Base-by-base conservation (phyloP, 2,888 invertebrate genomes). In the Agonum fuliginosum region DNA sequence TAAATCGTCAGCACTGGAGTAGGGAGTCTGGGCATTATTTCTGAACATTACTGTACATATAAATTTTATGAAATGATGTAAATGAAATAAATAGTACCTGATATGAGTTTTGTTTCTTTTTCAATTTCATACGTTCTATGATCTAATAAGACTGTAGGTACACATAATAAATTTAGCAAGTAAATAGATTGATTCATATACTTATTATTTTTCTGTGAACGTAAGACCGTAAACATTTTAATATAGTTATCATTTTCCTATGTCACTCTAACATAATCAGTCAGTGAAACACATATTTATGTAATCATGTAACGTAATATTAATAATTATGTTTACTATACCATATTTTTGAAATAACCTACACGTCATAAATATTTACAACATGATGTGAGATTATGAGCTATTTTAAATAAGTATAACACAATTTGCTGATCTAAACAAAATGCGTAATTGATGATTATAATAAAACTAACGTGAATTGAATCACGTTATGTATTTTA, bases 291-390 rank as follows among this genome's bases (percentile, higher is more conserved):
- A 48, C 43, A 3, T 43, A 14, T 20, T 48, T 48, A 48, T 48
- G 48, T 17, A 48, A 48, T 48, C 17, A 20, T 30, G 30, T 20
- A 48, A 48, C n/a, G 19, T 20, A 48, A 48, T 48, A 48, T 17
- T 48, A 10, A 48, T 48, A 48, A 17, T 48, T 19, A 48, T 48
- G 48, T 48, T 48, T 48, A 48, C 48, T 48, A 48, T 48, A 10
- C 4, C 48, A 48, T 48, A 48, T 20, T 12, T 17, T 48, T 48
- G 30, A 30, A 30, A 30, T 30, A 48, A 17, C 19, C 12, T 48
- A 48, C 48, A 17, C 48, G 17, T 48, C 48, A 48, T 20, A n/a
- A 1, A 17, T 48, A 14, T 46, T 14, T 10, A 12, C 41, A 41
- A 17, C 17, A 46, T 46, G n/a, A 46, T 14, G 46, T 14, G 46